These are phyloP conservation scores for Thalassoma bifasciatum DNA, from an alignment of 2,113 vertebrate genomes.

Conservation along the genomic window DNA sequence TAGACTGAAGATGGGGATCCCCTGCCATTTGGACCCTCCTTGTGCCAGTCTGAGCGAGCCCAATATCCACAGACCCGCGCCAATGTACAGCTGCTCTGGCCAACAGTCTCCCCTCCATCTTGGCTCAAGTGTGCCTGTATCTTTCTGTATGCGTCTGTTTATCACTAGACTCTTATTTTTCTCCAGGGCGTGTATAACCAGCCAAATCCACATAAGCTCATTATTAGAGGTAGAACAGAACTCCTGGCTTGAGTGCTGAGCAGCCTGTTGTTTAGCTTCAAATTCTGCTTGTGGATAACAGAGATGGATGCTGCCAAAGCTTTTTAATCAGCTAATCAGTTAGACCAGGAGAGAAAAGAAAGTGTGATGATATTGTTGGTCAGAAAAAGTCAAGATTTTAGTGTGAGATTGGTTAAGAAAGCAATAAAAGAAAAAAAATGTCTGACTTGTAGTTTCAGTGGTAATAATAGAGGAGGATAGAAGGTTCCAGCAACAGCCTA, in stretches of 20 bases:
- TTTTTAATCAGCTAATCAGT: conserved; percentile 36
- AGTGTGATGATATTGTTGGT: neutral
- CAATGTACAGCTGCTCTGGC: conserved; percentile 32
- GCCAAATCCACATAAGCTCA: conserved; percentile 75
- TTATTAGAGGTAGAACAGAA: conserved; percentile 72
- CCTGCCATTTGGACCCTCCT: conserved; percentile 62
- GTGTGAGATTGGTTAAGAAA: neutral
- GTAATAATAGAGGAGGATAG: neutral
- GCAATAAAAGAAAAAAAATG: neutral
- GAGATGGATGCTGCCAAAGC: conserved; percentile 32
- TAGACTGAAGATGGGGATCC: conserved; percentile 56
- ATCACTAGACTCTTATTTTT: conserved; percentile 64
- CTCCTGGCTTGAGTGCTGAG: conserved; percentile 57
- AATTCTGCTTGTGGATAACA: conserved; percentile 39
- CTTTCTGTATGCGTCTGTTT: conserved; percentile 59
- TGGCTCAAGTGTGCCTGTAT: conserved; percentile 59
- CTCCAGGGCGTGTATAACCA: conserved; percentile 42
- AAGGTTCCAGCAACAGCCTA: neutral
- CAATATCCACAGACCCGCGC: conserved; percentile 41
- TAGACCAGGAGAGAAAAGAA: neutral
- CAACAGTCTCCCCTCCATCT: conserved; percentile 61
- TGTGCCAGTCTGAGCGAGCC: conserved; percentile 40
- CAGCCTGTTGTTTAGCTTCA: conserved; percentile 50
- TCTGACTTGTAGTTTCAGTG: neutral
- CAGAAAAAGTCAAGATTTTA: neutral